Base-by-base conservation (phyloP, 2,888 invertebrate genomes). In the Cephus runcator region DNA sequence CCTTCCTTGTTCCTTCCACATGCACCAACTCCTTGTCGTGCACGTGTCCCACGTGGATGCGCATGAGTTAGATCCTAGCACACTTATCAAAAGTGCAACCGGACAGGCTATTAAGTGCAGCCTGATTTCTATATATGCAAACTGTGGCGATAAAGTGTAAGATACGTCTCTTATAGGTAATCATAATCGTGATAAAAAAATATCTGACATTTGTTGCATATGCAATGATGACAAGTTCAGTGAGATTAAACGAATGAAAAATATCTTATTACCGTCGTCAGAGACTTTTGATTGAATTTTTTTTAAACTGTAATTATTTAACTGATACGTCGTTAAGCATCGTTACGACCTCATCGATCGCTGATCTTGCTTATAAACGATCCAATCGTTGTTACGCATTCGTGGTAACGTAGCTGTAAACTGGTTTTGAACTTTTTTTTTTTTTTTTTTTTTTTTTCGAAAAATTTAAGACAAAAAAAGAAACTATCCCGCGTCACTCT, bases 1-100 rank as follows among this genome's bases (percentile, higher is more conserved):
- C 77, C 80, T 79, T 69, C 78, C 73, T 76, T 40, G 74, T 78
- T 78, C 78, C 31, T 1, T 71, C 12, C 71, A 71, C 56, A 0
- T 56, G 23, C 23, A 56, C 23, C 23, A 23, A 56, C 56, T 56
- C 23, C 56, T 23, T 23, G 23, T 9, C 6, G 40, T 23, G 23
- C 40, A 56, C 23, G 1, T 56, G 23, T 56, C 23, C 40, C 40
- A 56, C 40, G 40, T 56, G 40, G 23, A 56, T 56, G 40, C 23
- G 40, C 40, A 23, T 23, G 1, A 23, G 40, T 23, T 56, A 23
- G 9, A 23, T 56, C 23, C 9, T 9, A 2, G 56, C 23, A 9
- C 56, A 23, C 23, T 6, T 9, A 23, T 9, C 2, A 56, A 56
- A 56, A 56, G 56, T 23, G 56, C 40, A 2, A 40, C 23, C 40